These are phyloP conservation scores for Poecilus cupreus DNA, from an alignment of 2,888 invertebrate species.

Conservation along the genomic window DNA sequence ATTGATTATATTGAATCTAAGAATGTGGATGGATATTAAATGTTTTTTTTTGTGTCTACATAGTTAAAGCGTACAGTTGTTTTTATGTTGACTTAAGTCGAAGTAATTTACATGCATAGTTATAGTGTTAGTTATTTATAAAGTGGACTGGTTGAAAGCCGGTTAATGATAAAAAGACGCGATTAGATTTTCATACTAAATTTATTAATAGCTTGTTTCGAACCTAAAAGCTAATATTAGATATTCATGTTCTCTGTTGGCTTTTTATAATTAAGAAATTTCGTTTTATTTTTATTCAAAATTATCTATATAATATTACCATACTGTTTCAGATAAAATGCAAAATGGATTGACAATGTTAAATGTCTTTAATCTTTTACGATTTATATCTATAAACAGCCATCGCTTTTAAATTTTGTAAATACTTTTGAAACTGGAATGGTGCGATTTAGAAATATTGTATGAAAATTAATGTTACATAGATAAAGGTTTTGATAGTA, in stretches of 20 bases:
- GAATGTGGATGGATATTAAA: conserved; percentile 28
- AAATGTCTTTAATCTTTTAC: no score
- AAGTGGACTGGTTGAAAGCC: not conserved
- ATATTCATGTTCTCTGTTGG: not conserved
- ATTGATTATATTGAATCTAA: not conserved
- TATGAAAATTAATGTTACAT: no score
- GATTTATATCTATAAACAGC: no score
- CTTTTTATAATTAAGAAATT: not conserved
- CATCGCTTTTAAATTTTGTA: no score
- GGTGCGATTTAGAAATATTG: no score
- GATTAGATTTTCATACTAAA: not conserved
- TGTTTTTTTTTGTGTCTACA: conserved; percentile 3
- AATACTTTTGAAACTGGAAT: no score
- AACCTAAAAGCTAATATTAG: conserved; percentile 20
- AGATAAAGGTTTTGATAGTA: no score
- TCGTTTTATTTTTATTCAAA: no score
- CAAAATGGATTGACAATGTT: no score
- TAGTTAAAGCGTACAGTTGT: conserved; percentile 5
- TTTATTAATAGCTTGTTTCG: conserved; percentile 2
- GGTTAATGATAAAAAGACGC: not conserved
- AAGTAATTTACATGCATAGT: conserved; percentile 36
- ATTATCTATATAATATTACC: no score
- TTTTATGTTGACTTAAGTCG: conserved; percentile 9
- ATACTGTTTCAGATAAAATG: no score
- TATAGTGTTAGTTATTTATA: conserved; percentile 22